These are phyloP conservation scores for Rhombomys opimus DNA, from an alignment of 2,113 vertebrate species.

Conservation along the genomic window DNA sequence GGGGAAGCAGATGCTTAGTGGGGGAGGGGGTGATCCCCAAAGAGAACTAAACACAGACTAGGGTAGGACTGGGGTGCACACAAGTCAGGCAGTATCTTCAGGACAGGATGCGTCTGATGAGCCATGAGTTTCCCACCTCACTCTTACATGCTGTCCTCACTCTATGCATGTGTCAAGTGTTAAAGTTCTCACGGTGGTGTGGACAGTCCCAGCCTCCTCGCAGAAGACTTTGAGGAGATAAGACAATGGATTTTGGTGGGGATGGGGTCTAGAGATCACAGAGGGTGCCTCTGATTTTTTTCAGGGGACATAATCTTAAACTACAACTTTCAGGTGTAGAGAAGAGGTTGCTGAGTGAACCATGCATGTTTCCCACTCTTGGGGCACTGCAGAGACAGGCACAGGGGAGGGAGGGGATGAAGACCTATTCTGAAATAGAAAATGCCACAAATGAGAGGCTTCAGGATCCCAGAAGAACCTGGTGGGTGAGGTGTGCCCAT, in stretches of 20 bases:
- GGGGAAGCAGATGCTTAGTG: no score
- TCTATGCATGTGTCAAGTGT: background rate
- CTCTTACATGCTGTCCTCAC: background rate
- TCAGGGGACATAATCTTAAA: no score
- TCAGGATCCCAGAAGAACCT: background rate
- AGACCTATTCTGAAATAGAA: background rate
- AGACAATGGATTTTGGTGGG: no score
- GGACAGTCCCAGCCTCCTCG: background rate
- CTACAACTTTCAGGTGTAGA: no score
- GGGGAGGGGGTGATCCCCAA: no score
- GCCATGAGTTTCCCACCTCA: background rate
- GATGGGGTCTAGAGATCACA: background rate
- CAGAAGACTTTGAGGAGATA: background rate
- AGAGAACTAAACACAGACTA: no score
- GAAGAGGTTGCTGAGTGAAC: no score
- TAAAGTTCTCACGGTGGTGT: background rate
- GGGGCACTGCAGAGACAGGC: background rate
- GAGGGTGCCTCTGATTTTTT: background rate
- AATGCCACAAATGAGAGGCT: no score
- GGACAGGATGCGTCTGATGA: background rate
- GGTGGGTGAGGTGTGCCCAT: background rate
- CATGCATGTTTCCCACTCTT: background rate
- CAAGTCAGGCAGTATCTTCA: background rate
- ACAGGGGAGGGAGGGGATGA: background rate
- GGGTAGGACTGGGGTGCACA: background rate